These are phyloP conservation scores for Barbus barbus DNA, from an alignment of 2,113 vertebrate species.

Conservation along the genomic window DNA sequence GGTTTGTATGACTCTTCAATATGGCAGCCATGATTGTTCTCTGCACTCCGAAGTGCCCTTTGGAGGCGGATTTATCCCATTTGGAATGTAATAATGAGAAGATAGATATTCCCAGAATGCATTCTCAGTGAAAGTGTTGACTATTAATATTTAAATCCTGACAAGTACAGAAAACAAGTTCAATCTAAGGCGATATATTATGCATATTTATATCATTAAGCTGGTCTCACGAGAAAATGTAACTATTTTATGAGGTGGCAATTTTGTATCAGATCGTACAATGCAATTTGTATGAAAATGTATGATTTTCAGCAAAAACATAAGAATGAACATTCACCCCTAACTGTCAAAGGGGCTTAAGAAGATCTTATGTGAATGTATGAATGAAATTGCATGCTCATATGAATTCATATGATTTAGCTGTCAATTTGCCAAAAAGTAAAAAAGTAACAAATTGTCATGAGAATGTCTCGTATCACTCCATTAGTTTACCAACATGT, in stretches of 20 bases:
- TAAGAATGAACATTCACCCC: not conserved
- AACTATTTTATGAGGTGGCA: too few species aligned
- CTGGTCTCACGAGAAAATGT: not conserved
- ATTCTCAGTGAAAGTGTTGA: not conserved
- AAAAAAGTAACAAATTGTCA: not conserved
- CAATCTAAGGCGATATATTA: not conserved
- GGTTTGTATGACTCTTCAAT: not conserved
- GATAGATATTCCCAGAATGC: not conserved
- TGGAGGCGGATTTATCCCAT: not conserved
- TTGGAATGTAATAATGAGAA: not conserved
- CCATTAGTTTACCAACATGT: not conserved
- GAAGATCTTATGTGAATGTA: not conserved
- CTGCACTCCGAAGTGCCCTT: not conserved
- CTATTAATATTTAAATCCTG: not conserved
- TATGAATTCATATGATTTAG: not conserved
- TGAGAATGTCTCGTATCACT: too few species aligned
- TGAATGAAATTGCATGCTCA: not conserved
- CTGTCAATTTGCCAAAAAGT: not conserved
- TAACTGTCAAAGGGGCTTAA: not conserved
- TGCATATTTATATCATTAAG: not conserved
- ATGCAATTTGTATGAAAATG: not conserved
- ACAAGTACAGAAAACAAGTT: not conserved
- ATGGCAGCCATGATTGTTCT: not conserved
- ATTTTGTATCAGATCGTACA: too few species aligned
- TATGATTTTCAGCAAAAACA: not conserved